phyloP scores from a whole-genome alignment of 2,888 invertebrate genomes.

The Dioctria rufipes region DNA sequence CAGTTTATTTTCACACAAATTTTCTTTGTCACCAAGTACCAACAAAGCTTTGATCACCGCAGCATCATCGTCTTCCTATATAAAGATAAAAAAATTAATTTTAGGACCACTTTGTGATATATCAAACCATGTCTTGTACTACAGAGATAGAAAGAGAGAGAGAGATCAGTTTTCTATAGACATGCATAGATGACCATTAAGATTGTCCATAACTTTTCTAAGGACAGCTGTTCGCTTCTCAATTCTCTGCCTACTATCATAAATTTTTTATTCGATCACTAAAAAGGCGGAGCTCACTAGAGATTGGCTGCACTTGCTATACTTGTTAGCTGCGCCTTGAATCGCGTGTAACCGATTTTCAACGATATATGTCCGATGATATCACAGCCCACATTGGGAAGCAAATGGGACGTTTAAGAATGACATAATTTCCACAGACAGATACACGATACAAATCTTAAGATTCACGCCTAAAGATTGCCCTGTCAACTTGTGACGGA shows the following conservation, averaged over 20 bases:
- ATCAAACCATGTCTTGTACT: too few relatives aligned
- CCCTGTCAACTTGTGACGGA: conserved; percentile 60
- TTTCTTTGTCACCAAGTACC: neutral
- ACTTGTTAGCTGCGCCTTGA: neutral
- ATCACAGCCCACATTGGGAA: conserved; percentile 16
- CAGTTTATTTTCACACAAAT: too few relatives aligned
- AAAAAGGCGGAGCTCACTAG: conserved; percentile 5
- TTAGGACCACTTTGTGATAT: too few relatives aligned
- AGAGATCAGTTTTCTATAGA: neutral
- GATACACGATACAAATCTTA: conserved; percentile 25
- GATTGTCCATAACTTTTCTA: conserved; percentile 1
- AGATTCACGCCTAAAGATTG: conserved; percentile 38
- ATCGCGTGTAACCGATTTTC: too few relatives aligned
- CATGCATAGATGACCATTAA: neutral
- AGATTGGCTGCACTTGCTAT: conserved; percentile 19
- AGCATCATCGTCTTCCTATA: too few relatives aligned
- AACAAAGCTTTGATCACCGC: too few relatives aligned
- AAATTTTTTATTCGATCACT: conserved; percentile 10
- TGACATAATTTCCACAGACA: conserved; percentile 31
- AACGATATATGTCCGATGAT: too few relatives aligned
- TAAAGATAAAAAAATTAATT: too few relatives aligned
- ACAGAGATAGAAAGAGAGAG: neutral
- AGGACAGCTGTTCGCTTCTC: neutral
- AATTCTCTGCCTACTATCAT: neutral
- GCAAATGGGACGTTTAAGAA: conserved; percentile 11